Base-by-base conservation (phyloP, 2,797 vertebrate species). In the Phrynocephalus forsythii region DNA sequence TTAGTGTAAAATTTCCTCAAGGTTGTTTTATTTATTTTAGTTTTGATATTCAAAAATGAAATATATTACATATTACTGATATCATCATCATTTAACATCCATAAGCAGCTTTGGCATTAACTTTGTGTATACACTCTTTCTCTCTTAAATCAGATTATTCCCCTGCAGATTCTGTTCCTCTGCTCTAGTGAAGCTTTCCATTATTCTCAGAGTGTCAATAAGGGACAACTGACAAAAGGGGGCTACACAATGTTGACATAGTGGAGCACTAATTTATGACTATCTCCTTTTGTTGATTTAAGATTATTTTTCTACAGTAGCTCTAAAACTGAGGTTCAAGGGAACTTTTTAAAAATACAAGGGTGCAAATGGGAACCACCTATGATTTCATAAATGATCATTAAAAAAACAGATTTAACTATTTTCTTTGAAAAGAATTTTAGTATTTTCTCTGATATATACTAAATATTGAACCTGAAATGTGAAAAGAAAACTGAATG, bases 181-280 rank as follows among this genome's bases (percentile, higher is more conserved):
- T 60, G 11, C 30, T 83, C 69, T 20, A 26, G n/a, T 52, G 13
- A 69, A 18, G 13, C 60, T 69, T n/a, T 89, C 78, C 50, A 10
- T 78, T 84, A 52, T 50, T 79, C 26, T 82, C 1, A 26, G 79
- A 91, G 90, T 30, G 69, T 52, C 0, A 0, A 28, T 79, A 5
- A 0, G 80, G 67, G 44, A 87, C 72, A 71, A 87, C 88, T 88
- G 89, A 69, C 84, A 89, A 91, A 88, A 93, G 82, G 86, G 56
- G 5, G 63, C 5, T 50, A 22, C 26, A 26, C 28, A 60, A 83
- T 88, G n/a, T 26, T 63, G 87, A 73, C 88, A 48, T 18, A 52
- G 56, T n/a, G 20, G 94, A 94, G 89, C 63, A 90, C 88, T 90
- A 89, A 86, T 79, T 90, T 89, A 84, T 82, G 85, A 93, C 91